These are phyloP conservation scores for Thinocorus orbignyianus DNA, from an alignment of 2,113 vertebrate species.

Conservation along the genomic window DNA sequence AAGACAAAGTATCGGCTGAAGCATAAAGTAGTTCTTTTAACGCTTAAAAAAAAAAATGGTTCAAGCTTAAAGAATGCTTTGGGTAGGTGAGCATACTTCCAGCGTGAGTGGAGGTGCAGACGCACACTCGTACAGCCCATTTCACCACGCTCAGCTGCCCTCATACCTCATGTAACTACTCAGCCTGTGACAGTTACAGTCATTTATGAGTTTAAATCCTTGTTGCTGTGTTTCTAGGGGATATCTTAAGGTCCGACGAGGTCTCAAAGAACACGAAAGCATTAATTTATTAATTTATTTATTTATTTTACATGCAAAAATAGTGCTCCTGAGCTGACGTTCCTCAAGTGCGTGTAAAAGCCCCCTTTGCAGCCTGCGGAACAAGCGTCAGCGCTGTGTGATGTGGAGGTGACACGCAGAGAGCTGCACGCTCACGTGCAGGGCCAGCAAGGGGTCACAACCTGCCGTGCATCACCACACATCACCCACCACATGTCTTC, in stretches of 20 bases:
- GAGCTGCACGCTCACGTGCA: rapidly evolving
- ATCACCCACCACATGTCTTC: too few relatives aligned
- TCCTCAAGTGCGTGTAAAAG: not conserved
- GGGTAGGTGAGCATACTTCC: not conserved
- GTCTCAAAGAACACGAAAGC: not conserved
- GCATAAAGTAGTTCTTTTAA: slow-evolving; percentile 16
- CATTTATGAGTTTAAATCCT: not conserved
- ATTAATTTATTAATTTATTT: not conserved
- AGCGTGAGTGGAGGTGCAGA: not conserved
- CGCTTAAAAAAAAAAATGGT: not conserved
- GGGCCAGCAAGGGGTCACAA: not conserved
- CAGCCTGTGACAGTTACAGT: not conserved
- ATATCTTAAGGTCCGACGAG: not conserved
- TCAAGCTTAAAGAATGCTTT: not conserved
- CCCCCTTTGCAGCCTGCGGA: not conserved
- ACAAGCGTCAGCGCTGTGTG: not conserved
- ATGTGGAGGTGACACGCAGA: not conserved
- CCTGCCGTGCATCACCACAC: rapidly evolving
- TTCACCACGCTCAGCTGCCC: not conserved
- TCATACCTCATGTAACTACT: not conserved
- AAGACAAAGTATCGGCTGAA: slow-evolving; percentile 39
- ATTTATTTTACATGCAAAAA: not conserved
- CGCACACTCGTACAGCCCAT: not conserved
- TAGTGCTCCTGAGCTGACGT: not conserved
- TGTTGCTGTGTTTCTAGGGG: not conserved